These are phyloP conservation scores for Caenorhabditis latens DNA, from an alignment of 1,140 invertebrate genomes.

Conservation along the genomic window DNA sequence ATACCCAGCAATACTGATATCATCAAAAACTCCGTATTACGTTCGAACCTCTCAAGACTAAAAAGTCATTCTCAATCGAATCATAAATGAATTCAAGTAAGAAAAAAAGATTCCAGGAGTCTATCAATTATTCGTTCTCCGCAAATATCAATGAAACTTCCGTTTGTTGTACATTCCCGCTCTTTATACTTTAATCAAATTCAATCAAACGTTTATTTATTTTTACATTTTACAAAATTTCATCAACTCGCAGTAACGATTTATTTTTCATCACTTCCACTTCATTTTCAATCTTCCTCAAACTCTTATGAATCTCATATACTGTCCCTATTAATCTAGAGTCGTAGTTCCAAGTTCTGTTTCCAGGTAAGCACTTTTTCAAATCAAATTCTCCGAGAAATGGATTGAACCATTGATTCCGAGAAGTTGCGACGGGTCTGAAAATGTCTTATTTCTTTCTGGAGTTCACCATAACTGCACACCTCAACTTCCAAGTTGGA, in stretches of 20 bases:
- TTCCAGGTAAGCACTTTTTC: constrained; percentile 46
- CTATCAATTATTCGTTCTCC: too few relatives aligned
- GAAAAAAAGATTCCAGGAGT: too few relatives aligned
- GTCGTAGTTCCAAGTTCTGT: constrained; percentile 47
- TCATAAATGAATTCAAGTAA: too few relatives aligned
- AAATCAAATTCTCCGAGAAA: not conserved
- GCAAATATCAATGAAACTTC: too few relatives aligned
- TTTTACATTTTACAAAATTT: not conserved
- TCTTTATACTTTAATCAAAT: too few relatives aligned
- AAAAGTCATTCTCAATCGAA: too few relatives aligned
- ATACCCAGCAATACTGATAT: too few relatives aligned
- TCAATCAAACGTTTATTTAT: too few relatives aligned
- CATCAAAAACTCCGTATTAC: too few relatives aligned
- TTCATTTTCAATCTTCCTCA: not conserved
- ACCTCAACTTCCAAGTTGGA: not conserved
- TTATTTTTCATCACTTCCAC: constrained; percentile 15
- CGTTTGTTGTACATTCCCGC: too few relatives aligned
- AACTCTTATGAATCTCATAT: not conserved
- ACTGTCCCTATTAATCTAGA: not conserved
- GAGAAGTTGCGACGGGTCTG: not conserved
- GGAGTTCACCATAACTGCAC: not conserved
- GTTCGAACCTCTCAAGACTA: too few relatives aligned
- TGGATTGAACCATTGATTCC: constrained; percentile 42
- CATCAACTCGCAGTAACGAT: not conserved
- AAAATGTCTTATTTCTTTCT: not conserved